Conservation (phyloP, 2,113 vertebrate genomes). For the Nibea albiflora region DNA sequence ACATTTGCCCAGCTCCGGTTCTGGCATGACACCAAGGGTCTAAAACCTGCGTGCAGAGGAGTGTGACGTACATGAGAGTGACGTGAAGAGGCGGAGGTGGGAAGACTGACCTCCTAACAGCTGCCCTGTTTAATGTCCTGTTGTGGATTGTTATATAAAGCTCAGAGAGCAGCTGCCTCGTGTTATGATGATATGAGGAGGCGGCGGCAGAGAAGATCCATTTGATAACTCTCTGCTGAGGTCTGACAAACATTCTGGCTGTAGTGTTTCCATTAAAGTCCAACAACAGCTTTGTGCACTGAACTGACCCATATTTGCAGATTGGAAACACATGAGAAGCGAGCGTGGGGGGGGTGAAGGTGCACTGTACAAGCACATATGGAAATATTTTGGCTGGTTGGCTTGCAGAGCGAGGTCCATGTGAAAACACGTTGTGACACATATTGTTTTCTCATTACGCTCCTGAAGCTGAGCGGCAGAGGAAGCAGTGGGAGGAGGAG, state of each 20-base stretch:
- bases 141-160: not conserved
- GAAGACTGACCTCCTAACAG: not conserved
- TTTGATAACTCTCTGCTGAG: not conserved
- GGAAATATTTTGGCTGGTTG: constrained; percentile 37
- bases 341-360: not conserved
- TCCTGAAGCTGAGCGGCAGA: constrained; percentile 78
- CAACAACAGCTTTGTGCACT: not conserved
- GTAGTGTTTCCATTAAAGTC: not conserved
- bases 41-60: no score
- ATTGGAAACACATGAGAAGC: constrained; percentile 16
- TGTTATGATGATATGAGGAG: constrained; percentile 1
- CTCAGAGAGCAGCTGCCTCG: constrained; percentile 10
- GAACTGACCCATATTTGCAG: constrained; percentile 1
- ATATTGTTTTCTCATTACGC: constrained; percentile 48
- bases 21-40: no score
- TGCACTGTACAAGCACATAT: constrained; percentile 30
- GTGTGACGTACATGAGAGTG: no score
- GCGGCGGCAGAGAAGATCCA: not conserved
- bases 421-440: constrained; percentile 37
- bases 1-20: no score
- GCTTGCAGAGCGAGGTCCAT: not conserved
- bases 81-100: not conserved
- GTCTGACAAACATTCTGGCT: constrained; percentile 16
- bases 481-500: constrained; percentile 85
- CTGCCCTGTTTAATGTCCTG: constrained; percentile 9